phyloP scores from a whole-genome alignment of 2,888 invertebrate genomes.

The Leptogaster cylindrica region DNA sequence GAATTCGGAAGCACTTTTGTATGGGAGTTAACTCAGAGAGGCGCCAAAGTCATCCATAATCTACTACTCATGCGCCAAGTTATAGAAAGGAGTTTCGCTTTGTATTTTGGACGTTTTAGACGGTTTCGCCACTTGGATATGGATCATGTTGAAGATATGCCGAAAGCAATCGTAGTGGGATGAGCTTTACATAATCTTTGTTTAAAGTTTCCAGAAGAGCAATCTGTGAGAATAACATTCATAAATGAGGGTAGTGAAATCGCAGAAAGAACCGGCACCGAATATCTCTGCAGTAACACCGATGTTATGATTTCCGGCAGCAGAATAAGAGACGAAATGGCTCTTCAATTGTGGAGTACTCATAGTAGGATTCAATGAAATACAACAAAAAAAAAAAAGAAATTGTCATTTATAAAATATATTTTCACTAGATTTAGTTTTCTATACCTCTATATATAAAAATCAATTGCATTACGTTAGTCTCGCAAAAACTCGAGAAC shows the following conservation, averaged over 20 bases:
- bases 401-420: neutral
- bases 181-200: conserved; percentile 16
- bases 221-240: neutral
- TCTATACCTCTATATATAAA: too few species aligned
- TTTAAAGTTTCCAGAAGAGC: neutral
- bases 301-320: neutral
- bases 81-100: conserved; percentile 14
- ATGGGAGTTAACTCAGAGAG: too few species aligned
- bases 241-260: neutral
- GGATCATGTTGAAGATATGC: neutral
- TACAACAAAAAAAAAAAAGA: neutral
- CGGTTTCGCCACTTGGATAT: neutral
- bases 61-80: conserved; percentile 1
- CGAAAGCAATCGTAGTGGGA: neutral
- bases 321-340: neutral
- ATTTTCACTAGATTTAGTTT: neutral
- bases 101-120: conserved; percentile 1
- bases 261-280: neutral
- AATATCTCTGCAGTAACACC: neutral
- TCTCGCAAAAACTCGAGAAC: too few species aligned
- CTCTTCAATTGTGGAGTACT: neutral
- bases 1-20: too few species aligned
- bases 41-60: too few species aligned
- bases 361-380: neutral
- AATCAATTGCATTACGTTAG: too few species aligned